phyloP scores from a whole-genome alignment of 2,113 vertebrate species.

The Python bivittatus region DNA sequence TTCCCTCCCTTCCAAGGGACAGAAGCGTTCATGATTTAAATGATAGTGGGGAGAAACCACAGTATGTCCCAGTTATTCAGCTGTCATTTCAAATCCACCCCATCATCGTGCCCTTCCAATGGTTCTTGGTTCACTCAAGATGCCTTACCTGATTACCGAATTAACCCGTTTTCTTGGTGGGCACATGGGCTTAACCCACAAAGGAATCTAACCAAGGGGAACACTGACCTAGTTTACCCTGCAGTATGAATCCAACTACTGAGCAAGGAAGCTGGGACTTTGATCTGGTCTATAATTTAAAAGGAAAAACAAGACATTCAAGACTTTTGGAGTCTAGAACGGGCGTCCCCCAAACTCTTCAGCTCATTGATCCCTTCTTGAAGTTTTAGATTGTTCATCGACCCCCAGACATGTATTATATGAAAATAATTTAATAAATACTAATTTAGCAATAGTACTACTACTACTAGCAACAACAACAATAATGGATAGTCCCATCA shows the following conservation, averaged over 20 bases:
- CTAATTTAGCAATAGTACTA: too few relatives aligned
- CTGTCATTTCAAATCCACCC: background rate
- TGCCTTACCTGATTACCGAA: background rate
- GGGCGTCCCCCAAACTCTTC: too few relatives aligned
- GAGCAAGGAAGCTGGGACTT: background rate
- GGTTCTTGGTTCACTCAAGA: background rate
- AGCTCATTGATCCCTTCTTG: too few relatives aligned
- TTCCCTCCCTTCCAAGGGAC: slow-evolving; percentile 26
- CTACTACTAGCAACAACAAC: too few relatives aligned
- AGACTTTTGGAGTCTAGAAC: too few relatives aligned
- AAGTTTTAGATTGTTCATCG: too few relatives aligned
- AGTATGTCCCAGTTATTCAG: slow-evolving; percentile 50
- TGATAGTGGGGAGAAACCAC: slow-evolving; percentile 63
- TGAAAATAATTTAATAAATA: too few relatives aligned
- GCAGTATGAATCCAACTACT: background rate
- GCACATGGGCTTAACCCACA: background rate
- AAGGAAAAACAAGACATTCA: too few relatives aligned
- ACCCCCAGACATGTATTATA: too few relatives aligned
- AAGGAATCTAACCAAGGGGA: background rate
- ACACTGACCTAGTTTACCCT: background rate
- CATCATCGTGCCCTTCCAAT: too few relatives aligned
- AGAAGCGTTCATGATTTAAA: slow-evolving; percentile 62
- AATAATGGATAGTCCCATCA: too few relatives aligned
- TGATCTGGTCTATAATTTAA: too few relatives aligned
- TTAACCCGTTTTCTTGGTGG: background rate